These are phyloP conservation scores for Sciurus niger DNA, from an alignment of 2,113 vertebrate species.

Conservation along the genomic window DNA sequence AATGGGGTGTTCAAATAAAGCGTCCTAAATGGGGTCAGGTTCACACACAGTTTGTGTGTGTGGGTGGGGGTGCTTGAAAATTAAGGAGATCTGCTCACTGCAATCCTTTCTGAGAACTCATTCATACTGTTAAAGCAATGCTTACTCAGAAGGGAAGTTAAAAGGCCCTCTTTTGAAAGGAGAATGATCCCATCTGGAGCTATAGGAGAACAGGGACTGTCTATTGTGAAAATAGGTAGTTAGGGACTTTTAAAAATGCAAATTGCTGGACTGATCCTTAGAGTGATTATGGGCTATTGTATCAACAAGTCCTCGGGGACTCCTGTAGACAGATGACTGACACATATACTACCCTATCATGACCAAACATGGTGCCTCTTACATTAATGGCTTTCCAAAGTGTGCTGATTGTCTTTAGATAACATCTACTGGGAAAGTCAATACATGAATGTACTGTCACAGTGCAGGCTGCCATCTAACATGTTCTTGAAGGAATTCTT, in stretches of 20 bases:
- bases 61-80: not conserved
- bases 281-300: constrained; percentile 81
- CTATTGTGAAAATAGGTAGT: constrained; percentile 68
- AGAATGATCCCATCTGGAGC: constrained; percentile 61
- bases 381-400: constrained; percentile 55
- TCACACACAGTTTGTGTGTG: not conserved
- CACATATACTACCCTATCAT: constrained; percentile 59
- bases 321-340: constrained; percentile 71
- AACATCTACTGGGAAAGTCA: constrained; percentile 71
- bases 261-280: constrained; percentile 78
- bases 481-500: constrained; percentile 69
- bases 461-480: constrained; percentile 36
- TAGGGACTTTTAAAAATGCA: constrained; percentile 83
- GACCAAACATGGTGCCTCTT: constrained; percentile 17
- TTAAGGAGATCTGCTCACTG: not conserved
- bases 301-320: constrained; percentile 85
- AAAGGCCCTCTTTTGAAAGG: constrained; percentile 72
- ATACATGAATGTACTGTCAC: constrained; percentile 41
- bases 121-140: not conserved
- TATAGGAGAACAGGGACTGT: constrained; percentile 1
- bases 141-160: not conserved
- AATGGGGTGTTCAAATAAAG: not conserved
- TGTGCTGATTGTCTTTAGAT: constrained; percentile 62
- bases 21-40: not conserved
- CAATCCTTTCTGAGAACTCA: not conserved